A percentile compares a stretch with the other conserved stretches of the same genome.
These are phyloP conservation scores for Siniperca chuatsi DNA, from an alignment of 2,113 vertebrate species.

Conservation along the genomic window DNA sequence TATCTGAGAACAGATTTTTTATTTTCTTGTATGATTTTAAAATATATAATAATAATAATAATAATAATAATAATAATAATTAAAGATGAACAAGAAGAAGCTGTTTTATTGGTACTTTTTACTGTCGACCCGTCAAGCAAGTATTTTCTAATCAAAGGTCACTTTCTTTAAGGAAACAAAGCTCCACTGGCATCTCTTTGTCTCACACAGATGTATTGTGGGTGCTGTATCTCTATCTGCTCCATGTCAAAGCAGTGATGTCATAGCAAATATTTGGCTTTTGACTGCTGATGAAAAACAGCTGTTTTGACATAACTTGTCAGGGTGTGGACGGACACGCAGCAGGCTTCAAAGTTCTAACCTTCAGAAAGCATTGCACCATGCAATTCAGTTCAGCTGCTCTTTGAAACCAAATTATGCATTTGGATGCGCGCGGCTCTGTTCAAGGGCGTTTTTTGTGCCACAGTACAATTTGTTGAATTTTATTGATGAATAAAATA, in stretches of 20 bases:
- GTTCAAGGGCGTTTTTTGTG: background rate
- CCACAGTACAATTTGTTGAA: background rate
- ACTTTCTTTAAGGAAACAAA: constrained; percentile 13
- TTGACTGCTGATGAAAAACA: constrained; percentile 57
- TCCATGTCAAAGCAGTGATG: constrained; percentile 33
- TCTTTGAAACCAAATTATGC: background rate
- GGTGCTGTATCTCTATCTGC: constrained; percentile 34
- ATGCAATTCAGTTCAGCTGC: background rate
- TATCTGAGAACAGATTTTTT: background rate
- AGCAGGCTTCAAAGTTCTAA: constrained; percentile 9
- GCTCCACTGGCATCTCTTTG: constrained; percentile 9
- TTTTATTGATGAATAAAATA: background rate
- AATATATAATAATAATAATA: background rate
- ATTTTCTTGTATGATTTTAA: background rate
- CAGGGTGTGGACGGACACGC: constrained; percentile 37
- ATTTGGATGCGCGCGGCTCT: background rate
- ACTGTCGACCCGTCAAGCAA: background rate
- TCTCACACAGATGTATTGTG: constrained; percentile 20
- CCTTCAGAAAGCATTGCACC: background rate
- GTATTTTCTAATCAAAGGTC: constrained; percentile 23
- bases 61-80: no score
- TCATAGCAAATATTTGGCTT: constrained; percentile 53
- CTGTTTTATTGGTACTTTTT: background rate
- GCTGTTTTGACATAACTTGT: constrained; percentile 47
- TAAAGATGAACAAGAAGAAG: background rate